Base-by-base conservation (phyloP, 2,888 invertebrate species). In the Hesperia comma region DNA sequence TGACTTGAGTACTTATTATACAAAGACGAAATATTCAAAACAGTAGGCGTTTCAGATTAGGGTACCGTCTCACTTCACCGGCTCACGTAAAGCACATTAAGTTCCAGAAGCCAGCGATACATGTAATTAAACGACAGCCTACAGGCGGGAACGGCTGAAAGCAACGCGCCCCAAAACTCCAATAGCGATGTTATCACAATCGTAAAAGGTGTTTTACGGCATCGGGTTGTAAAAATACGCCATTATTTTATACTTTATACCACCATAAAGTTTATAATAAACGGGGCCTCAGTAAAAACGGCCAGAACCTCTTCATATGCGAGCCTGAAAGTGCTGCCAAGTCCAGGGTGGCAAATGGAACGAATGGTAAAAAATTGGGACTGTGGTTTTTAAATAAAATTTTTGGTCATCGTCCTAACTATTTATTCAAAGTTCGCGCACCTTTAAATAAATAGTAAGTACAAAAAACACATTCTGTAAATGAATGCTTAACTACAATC, bases 191-290 rank as follows among this genome's bases (percentile, higher is more conserved):
- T 84, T 86, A 88, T 87, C 86, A 74, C 82, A 77, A 70, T 78
- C 84, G 81, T 88, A 87, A 91, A 90, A 87, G 86, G 88, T 87
- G 88, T 89, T 91, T 90, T 90, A 90, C 83, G 80, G 84, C 82
- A 85, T 82, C 83, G 82, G 82, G 85, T 82, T 87, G 82, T 90
- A 91, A 90, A 90, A 90, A 86, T 85, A 77, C 81, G 82, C 83
- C 85, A 87, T 91, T 89, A 91, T 87, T 88, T 82, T 86, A 89
- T 85, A 81, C 83, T 89, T 91, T 90, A 90, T 88, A 82, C 77
- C 75, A 77, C 76, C 85, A 86, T 92, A 92, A 92, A 90, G 80
- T 89, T 90, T 88, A 89, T 91, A 90, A 90, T 90, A 90, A 90
- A 90, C 87, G 77, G 87, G 80, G 80, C 79, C 71, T 71, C 81